Evolutionary conservation across 2,888 invertebrate species (phyloP), one percentile per base, ranked within the genome.

Genomic region (Sphaeridia pumilis): DNA sequence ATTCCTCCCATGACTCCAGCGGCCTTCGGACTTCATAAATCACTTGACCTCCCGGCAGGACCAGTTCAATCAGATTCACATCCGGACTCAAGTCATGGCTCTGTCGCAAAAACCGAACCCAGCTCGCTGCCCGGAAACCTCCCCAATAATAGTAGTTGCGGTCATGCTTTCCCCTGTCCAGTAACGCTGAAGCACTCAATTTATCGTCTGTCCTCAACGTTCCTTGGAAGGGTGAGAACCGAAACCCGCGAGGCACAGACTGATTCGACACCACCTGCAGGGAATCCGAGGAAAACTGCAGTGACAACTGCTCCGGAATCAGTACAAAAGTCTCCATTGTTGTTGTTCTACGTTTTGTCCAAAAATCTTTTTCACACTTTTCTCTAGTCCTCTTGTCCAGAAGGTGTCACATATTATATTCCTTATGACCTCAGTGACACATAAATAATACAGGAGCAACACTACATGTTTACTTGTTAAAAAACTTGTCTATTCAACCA

Each of bases 281-380:
- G 38, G 56, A 57, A 54, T 59, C 53, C 46, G 59, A 48, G 60
- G 88, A 73, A 52, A 59, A 49, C 63, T 87, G 88, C 72, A 93
- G 74, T 61, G 88, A 87, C 70, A 93, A 80, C 73, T 92, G 89
- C 74, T 85, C 84, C 49, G 93, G 93, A 67, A 93, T 90, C 71
- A 92, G 73, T 63, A 92, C 89, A 73, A 89, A 82, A 67, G 90
- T 88, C 77, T 93, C 92, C 92, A 93, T 92, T n/a, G n/a, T n/a
- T n/a, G n/a, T n/a, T n/a, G n/a, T n/a, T n/a, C n/a, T n/a, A n/a
- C n/a, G n/a, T n/a, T n/a, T n/a, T n/a, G n/a, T n/a, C n/a, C n/a
- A n/a, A n/a, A n/a, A n/a, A n/a, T n/a, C n/a, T n/a, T n/a, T n/a
- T n/a, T n/a, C n/a, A n/a, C n/a, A n/a, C n/a, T n/a, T n/a, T n/a